Conservation (phyloP, 1,140 invertebrate genomes). For the Achatina immaculata region DNA sequence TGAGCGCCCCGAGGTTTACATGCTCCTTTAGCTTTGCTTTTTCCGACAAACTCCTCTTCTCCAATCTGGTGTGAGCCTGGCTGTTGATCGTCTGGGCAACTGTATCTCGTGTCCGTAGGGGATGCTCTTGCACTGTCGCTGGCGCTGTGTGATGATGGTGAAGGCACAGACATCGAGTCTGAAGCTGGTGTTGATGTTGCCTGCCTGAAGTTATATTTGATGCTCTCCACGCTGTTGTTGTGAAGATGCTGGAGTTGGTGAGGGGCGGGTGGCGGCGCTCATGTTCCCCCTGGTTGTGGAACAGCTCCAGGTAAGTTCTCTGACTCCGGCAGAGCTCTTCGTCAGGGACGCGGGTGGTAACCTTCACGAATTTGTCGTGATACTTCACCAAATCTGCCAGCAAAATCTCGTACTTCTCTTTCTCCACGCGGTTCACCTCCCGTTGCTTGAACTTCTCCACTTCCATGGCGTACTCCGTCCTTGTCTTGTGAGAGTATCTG, state of each 20-base stretch:
- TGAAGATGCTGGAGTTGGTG: background rate
- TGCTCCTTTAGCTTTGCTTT: background rate
- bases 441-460: slow-evolving; percentile 53
- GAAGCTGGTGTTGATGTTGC: background rate
- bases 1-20: slow-evolving; percentile 6
- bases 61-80: background rate
- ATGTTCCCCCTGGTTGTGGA: background rate
- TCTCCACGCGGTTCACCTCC: slow-evolving; percentile 2
- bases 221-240: background rate
- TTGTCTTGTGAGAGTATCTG: slow-evolving; percentile 67
- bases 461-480: slow-evolving; percentile 65
- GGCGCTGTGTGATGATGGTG: background rate
- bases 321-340: slow-evolving; percentile 4
- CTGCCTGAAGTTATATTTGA: background rate
- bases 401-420: slow-evolving; percentile 9
- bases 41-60: background rate
- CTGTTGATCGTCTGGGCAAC: no score
- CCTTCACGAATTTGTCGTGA: slow-evolving; percentile 15
- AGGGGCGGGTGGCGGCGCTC: background rate
- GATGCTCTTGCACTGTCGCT: background rate
- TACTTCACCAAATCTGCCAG: slow-evolving; percentile 5
- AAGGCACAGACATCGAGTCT: background rate
- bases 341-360: slow-evolving; percentile 1
- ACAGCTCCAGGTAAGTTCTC: background rate
- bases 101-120: background rate